Percentiles rank a stretch among this genome's conserved stretches.
Evolutionary conservation across 2,888 invertebrate species (phyloP).

Genomic region (Monopis laevigella): DNA sequence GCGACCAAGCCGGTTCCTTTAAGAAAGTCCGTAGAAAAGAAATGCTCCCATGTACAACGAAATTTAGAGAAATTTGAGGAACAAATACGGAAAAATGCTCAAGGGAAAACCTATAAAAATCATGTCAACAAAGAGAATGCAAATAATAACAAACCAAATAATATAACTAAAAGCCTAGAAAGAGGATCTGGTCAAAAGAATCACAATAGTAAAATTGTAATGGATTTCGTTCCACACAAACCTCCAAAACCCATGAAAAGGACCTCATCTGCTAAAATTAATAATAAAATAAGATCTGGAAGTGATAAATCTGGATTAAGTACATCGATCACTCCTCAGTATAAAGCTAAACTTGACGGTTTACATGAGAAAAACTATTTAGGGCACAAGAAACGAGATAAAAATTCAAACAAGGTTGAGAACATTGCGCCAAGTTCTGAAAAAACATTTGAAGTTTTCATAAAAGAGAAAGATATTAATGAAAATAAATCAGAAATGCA

Average conservation of each 20-base stretch:
- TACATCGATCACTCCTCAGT: slow-evolving; percentile 57
- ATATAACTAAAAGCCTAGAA: slow-evolving; percentile 56
- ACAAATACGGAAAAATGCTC: slow-evolving; percentile 51
- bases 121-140: slow-evolving; percentile 56
- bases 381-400: slow-evolving; percentile 38
- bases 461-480: slow-evolving; percentile 68
- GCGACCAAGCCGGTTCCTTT: slow-evolving; percentile 57
- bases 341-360: slow-evolving; percentile 60
- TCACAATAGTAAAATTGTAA: slow-evolving; percentile 51
- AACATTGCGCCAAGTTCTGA: slow-evolving; percentile 45
- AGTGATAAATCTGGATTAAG: slow-evolving; percentile 49
- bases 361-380: slow-evolving; percentile 54
- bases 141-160: slow-evolving; percentile 44
- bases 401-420: slow-evolving; percentile 47
- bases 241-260: slow-evolving; percentile 77
- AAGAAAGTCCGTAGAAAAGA: slow-evolving; percentile 55
- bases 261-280: slow-evolving; percentile 71
- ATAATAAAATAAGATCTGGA: slow-evolving; percentile 56
- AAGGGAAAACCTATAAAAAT: slow-evolving; percentile 48
- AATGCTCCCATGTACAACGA: slow-evolving; percentile 59
- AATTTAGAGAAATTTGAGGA: slow-evolving; percentile 71
- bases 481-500: slow-evolving; percentile 69
- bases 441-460: slow-evolving; percentile 68
- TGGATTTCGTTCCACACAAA: slow-evolving; percentile 74
- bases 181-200: slow-evolving; percentile 52